Evolutionary conservation across 2,113 vertebrate genomes (phyloP).

Genomic region (Halcyon senegalensis): DNA sequence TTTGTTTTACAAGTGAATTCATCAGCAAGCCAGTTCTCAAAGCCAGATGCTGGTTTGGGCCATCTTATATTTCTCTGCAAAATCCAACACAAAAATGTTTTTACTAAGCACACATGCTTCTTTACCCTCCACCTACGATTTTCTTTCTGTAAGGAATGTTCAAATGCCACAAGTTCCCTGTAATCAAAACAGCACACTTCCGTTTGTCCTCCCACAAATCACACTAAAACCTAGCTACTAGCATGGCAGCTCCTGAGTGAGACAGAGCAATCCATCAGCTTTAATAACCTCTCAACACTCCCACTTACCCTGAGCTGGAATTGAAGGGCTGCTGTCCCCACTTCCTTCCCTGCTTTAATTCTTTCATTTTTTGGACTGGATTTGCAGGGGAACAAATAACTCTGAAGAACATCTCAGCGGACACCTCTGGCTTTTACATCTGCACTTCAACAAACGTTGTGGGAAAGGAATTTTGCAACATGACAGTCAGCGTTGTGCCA

Average conservation of each 20-base stretch:
- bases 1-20: background rate
- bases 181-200: constrained; percentile 18
- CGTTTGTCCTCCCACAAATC: constrained; percentile 34
- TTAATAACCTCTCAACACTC: background rate
- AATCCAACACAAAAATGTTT: background rate
- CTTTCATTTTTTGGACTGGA: background rate
- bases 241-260: background rate
- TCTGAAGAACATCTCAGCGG: constrained; percentile 87
- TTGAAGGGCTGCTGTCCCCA: background rate
- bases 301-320: background rate
- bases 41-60: background rate
- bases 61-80: background rate
- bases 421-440: constrained; percentile 85
- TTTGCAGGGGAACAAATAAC: constrained; percentile 54
- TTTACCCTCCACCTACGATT: background rate
- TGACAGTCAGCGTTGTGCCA: constrained; percentile 81
- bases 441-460: constrained; percentile 84
- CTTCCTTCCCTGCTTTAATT: background rate
- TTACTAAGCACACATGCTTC: background rate
- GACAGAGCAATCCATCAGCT: background rate
- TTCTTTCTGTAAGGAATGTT: constrained; percentile 7
- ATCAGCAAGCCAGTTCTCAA: background rate
- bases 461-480: constrained; percentile 78
- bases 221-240: background rate
- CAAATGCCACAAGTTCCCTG: background rate